phyloP scores from a whole-genome alignment of 2,113 vertebrate species.

The Fulica atra region DNA sequence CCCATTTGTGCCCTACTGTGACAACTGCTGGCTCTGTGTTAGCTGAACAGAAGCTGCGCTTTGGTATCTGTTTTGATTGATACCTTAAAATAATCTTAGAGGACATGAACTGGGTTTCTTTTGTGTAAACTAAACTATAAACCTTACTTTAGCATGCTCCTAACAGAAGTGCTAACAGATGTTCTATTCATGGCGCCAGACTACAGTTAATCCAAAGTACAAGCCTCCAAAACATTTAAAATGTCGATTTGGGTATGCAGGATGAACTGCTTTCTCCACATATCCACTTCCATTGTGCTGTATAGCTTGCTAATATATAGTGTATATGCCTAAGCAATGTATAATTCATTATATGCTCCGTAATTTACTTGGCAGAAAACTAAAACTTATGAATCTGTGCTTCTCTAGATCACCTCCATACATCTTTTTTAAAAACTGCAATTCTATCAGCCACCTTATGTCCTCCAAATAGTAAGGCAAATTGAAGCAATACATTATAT shows the following conservation, averaged over 20 bases:
- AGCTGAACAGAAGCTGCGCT: neutral
- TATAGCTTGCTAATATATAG: neutral
- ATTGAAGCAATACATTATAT: neutral
- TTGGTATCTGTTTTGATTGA: neutral
- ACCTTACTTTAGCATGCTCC: neutral
- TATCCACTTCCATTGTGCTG: neutral
- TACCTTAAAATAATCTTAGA: neutral
- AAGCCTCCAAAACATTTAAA: neutral
- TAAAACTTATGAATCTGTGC: neutral
- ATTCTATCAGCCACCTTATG: neutral
- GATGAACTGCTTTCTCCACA: neutral
- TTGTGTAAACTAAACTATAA: neutral
- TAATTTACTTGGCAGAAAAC: neutral
- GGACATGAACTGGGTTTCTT: neutral
- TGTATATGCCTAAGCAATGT: neutral
- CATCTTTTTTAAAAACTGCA: neutral
- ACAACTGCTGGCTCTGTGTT: neutral
- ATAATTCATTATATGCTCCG: neutral
- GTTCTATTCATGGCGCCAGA: neutral
- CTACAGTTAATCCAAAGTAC: neutral
- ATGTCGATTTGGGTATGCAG: neutral
- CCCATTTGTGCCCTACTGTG: neutral
- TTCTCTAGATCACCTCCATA: neutral
- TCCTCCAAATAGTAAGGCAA: neutral
- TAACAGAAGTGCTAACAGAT: neutral